phyloP scores from a whole-genome alignment of 30 jellyfish, hydroid and myxozoan genomes.

The Calvadosia cruxmelitensis region DNA sequence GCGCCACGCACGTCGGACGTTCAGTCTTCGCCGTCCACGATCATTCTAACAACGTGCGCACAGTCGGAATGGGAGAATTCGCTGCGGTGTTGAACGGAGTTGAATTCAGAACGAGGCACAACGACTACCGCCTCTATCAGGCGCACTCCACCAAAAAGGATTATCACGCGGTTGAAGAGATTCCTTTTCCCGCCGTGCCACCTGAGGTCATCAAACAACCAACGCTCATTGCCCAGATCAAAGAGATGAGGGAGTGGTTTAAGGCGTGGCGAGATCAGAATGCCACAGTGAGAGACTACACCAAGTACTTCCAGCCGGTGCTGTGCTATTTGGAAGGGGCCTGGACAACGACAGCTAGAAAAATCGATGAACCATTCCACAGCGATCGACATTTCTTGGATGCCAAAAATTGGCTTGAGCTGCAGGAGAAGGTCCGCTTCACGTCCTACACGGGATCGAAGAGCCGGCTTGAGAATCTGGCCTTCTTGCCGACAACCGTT shows the following conservation, averaged over 20 bases:
- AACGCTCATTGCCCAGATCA: conserved; percentile 41
- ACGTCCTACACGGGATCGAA: conserved; percentile 40
- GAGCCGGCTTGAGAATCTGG: conserved; percentile 62
- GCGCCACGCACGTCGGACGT: not conserved
- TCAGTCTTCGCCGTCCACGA: conserved; percentile 18
- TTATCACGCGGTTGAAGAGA: conserved; percentile 35
- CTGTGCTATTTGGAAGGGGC: conserved; percentile 34
- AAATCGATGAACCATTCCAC: conserved; percentile 30
- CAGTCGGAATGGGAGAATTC: conserved; percentile 75
- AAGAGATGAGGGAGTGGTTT: conserved; percentile 61
- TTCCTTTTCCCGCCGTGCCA: conserved; percentile 75
- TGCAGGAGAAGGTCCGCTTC: conserved; percentile 27
- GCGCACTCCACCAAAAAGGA: conserved; percentile 30
- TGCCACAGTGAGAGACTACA: conserved; percentile 35
- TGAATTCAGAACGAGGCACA: conserved; percentile 70
- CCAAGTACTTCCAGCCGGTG: conserved; percentile 53
- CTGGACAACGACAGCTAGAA: not conserved
- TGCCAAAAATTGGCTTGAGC: conserved; percentile 28
- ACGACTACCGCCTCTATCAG: conserved; percentile 39
- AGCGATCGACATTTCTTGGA: conserved; percentile 41
- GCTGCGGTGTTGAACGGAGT: conserved; percentile 56
- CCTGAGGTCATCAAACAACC: conserved; percentile 24
- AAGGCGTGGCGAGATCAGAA: conserved; percentile 65
- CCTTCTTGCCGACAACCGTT: conserved; percentile 57
- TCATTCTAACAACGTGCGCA: conserved; percentile 40